Conservation (phyloP, 2,797 vertebrate species). For the Pseudomugil gertrudae region DNA sequence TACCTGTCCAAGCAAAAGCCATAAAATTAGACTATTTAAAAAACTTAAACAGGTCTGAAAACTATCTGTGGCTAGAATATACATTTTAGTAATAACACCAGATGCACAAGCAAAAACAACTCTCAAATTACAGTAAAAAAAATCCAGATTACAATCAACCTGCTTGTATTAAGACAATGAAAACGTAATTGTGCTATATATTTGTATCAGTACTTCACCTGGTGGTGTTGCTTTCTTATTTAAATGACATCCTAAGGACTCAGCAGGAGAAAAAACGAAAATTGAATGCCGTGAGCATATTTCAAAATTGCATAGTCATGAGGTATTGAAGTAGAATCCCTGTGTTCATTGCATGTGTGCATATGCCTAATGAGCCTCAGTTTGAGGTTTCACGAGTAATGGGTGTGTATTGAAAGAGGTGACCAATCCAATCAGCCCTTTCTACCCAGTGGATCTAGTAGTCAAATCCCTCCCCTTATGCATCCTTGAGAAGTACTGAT, state of each 20-base stretch:
- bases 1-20: background rate
- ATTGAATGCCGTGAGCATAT: background rate
- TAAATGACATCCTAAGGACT: conserved; percentile 18
- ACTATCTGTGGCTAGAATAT: background rate
- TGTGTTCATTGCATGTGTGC: conserved; percentile 2
- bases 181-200: conserved; percentile 23
- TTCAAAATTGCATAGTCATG: background rate
- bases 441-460: conserved; percentile 57
- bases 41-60: background rate
- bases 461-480: conserved; percentile 67
- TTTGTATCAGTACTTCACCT: conserved; percentile 14
- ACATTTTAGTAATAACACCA: background rate
- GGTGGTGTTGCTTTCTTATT: background rate
- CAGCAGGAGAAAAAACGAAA: conserved; percentile 7
- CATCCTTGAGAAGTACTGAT: conserved; percentile 76
- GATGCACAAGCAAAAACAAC: background rate
- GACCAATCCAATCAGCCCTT: conserved; percentile 71
- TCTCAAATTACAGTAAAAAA: no score
- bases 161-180: conserved; percentile 1
- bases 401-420: conserved; percentile 52
- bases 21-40: no score
- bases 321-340: conserved; percentile 17
- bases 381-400: conserved; percentile 29
- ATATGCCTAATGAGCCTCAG: conserved; percentile 55
- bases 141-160: background rate